phyloP scores from a whole-genome alignment of 2,113 vertebrate genomes.

The Pteropus alecto region DNA sequence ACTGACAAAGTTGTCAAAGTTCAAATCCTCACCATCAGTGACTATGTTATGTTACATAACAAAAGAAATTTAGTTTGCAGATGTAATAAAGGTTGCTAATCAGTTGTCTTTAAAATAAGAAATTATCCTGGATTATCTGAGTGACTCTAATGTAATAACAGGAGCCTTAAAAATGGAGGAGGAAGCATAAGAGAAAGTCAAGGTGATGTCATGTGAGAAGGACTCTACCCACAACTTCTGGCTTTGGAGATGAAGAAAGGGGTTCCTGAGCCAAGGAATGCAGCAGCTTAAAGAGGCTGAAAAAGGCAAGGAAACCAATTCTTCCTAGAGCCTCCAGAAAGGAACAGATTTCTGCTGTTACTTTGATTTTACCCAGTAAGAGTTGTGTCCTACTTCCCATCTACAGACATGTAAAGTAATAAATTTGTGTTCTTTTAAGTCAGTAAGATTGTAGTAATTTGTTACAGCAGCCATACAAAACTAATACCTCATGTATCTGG shows the following conservation, averaged over 20 bases:
- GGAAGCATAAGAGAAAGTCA: not conserved
- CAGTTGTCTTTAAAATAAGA: not conserved
- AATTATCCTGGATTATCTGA: not conserved
- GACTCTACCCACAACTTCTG: fast-evolving
- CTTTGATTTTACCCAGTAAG: not conserved
- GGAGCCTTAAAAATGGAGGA: not conserved
- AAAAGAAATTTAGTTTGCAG: not conserved
- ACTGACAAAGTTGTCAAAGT: not conserved
- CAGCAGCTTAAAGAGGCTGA: not conserved
- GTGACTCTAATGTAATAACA: not conserved
- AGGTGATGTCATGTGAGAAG: not conserved
- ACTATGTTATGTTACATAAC: not conserved
- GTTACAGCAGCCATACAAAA: not conserved
- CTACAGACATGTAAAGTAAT: not conserved
- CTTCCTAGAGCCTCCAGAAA: not conserved
- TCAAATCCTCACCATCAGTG: not conserved
- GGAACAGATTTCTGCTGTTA: not conserved
- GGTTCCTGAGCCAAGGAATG: not conserved
- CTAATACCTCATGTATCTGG: not conserved
- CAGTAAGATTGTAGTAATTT: not conserved
- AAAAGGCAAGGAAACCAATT: not conserved
- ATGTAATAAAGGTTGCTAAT: not conserved
- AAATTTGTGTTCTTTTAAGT: not conserved
- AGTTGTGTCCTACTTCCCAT: not conserved
- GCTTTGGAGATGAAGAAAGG: not conserved